These are phyloP conservation scores for Drosophila varians DNA, from an alignment of 1,140 invertebrate species.

Conservation along the genomic window DNA sequence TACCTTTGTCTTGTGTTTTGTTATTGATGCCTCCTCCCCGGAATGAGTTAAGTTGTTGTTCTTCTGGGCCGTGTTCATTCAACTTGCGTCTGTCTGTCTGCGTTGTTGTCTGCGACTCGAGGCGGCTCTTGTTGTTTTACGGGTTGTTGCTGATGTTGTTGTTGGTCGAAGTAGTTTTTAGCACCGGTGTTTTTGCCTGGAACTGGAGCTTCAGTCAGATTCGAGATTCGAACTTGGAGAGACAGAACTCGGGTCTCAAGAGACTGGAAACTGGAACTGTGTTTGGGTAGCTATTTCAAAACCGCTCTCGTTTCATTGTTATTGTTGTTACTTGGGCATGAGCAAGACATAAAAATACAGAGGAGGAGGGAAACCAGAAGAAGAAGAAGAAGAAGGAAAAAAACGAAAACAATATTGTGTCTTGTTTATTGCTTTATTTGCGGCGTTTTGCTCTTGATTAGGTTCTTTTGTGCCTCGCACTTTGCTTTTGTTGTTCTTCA, in stretches of 20 bases:
- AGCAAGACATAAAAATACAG: slow-evolving; percentile 20
- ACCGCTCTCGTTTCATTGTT: slow-evolving; percentile 60
- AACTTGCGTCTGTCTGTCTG: slow-evolving; percentile 61
- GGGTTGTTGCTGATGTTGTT: slow-evolving; percentile 30
- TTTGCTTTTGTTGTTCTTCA: slow-evolving; percentile 52
- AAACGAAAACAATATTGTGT: slow-evolving; percentile 72
- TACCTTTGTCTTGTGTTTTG: too few relatives aligned
- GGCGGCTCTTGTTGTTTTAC: slow-evolving; percentile 17
- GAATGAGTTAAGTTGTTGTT: slow-evolving; percentile 11
- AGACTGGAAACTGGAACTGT: slow-evolving; percentile 36
- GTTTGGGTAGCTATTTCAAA: slow-evolving; percentile 44
- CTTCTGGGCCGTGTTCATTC: slow-evolving; percentile 51
- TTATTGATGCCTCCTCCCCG: background rate
- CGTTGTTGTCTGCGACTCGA: slow-evolving; percentile 4
- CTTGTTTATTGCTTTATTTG: slow-evolving; percentile 82
- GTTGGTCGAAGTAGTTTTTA: slow-evolving; percentile 9
- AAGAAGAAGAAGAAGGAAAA: background rate
- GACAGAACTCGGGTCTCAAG: slow-evolving; percentile 1
- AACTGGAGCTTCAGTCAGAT: slow-evolving; percentile 21
- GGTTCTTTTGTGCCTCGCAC: slow-evolving; percentile 75
- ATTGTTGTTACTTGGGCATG: slow-evolving; percentile 40
- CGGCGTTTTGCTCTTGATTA: slow-evolving; percentile 79
- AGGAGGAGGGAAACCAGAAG: background rate
- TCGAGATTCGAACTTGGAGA: slow-evolving; percentile 13
- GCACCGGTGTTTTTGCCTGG: slow-evolving; percentile 11